Conservation (phyloP, 2,113 vertebrate genomes). For the Thermophis baileyi region DNA sequence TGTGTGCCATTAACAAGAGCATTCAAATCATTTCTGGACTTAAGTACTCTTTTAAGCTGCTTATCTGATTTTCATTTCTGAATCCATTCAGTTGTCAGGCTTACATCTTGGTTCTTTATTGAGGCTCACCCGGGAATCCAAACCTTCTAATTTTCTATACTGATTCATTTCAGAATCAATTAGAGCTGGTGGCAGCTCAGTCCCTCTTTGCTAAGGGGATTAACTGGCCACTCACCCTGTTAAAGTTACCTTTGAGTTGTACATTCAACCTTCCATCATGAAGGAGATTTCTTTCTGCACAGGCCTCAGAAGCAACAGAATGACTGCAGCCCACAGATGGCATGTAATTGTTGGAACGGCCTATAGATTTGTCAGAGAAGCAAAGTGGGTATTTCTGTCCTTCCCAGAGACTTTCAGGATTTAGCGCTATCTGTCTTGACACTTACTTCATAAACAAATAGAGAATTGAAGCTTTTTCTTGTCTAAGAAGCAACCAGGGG, state of each 20-base stretch:
- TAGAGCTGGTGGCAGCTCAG: conserved; percentile 80
- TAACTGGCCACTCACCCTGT: conserved; percentile 79
- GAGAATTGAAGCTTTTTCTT: conserved; percentile 25
- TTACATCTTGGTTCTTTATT: conserved; percentile 77
- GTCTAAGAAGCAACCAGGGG: rapidly evolving
- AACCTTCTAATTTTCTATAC: conserved; percentile 83
- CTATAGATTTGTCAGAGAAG: conserved; percentile 60
- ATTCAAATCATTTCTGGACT: conserved; percentile 78
- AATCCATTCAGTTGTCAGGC: conserved; percentile 77
- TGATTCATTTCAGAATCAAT: conserved; percentile 92
- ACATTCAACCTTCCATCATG: conserved; percentile 65
- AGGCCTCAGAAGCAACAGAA: conserved; percentile 69
- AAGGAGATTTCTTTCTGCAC: conserved; percentile 69
- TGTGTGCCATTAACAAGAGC: conserved; percentile 73
- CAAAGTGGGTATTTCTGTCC: conserved; percentile 44
- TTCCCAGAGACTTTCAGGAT: conserved; percentile 32
- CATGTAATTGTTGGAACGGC: conserved; percentile 69
- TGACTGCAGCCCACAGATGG: conserved; percentile 82
- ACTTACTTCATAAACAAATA: conserved; percentile 37
- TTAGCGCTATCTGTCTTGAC: conserved; percentile 24
- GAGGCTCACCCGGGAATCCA: conserved; percentile 76
- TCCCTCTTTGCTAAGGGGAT: conserved; percentile 82
- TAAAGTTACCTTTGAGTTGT: conserved; percentile 73
- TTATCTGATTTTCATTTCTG: conserved; percentile 81
- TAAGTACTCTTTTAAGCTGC: conserved; percentile 79